Evolutionary conservation across 2,113 vertebrate species (phyloP).

Genomic region (Chionomys nivalis): DNA sequence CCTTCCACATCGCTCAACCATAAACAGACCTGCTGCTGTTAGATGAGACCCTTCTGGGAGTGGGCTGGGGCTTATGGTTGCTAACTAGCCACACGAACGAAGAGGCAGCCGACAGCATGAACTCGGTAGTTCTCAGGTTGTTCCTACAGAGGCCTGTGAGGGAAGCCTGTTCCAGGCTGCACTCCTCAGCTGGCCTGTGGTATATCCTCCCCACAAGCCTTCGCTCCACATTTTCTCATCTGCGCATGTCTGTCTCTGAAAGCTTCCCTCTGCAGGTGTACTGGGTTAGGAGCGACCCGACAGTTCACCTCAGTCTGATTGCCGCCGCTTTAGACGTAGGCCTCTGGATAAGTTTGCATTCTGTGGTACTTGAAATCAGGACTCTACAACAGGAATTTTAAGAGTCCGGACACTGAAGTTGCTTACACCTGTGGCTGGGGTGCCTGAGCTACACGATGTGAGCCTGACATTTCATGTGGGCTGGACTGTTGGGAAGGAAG

Average conservation of each 20-base stretch:
- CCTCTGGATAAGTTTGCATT: not conserved
- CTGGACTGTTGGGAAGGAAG: not conserved
- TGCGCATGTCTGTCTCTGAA: not conserved
- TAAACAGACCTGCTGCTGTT: not conserved
- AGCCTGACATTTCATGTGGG: too few relatives aligned
- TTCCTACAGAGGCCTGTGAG: not conserved
- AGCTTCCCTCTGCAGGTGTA: not conserved
- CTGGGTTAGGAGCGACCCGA: not conserved
- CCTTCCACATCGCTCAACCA: not conserved
- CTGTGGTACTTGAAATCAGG: not conserved
- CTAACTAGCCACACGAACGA: not conserved
- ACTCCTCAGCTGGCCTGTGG: not conserved
- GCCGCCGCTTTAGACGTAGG: not conserved
- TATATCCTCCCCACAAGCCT: not conserved
- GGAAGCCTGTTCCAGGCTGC: too few relatives aligned
- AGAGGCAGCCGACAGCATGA: too few relatives aligned
- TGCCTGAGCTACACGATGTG: accelerated
- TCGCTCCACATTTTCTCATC: accelerated
- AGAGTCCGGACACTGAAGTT: not conserved
- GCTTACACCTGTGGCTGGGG: not conserved
- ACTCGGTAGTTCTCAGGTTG: not conserved
- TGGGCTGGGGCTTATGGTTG: not conserved
- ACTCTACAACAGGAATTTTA: not conserved
- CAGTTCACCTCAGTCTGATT: not conserved
- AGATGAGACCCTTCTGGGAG: not conserved